A percentile compares a stretch with the other conserved stretches of the same genome.
Evolutionary conservation across 2,113 vertebrate species (phyloP).

Genomic region (Barbus barbus): DNA sequence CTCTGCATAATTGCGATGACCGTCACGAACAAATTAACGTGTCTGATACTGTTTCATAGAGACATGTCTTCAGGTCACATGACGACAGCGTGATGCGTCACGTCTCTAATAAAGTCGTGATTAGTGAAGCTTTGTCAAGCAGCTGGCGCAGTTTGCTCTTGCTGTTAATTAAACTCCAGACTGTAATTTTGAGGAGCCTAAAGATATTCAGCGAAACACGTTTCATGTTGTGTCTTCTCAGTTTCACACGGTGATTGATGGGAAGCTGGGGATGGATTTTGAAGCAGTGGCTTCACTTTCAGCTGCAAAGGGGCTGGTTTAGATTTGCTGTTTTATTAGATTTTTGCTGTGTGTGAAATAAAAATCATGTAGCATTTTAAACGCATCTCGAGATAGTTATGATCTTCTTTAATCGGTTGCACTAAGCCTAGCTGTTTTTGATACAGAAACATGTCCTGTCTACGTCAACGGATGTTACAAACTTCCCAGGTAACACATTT

Average conservation of each 20-base stretch:
- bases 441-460: too few species aligned
- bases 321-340: neutral
- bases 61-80: neutral
- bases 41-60: too few species aligned
- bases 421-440: too few species aligned
- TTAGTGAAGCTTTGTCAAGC: constrained; percentile 17
- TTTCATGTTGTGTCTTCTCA: neutral
- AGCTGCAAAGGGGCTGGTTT: neutral
- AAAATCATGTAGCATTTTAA: too few species aligned
- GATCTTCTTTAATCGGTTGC: too few species aligned
- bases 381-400: too few species aligned
- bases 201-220: constrained; percentile 1
- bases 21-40: too few species aligned
- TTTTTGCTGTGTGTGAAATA: too few species aligned
- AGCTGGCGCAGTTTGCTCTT: neutral
- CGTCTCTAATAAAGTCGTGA: neutral
- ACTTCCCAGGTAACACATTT: too few species aligned
- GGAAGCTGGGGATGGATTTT: too few species aligned
- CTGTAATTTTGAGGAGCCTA: neutral
- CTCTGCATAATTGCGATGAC: neutral
- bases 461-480: too few species aligned
- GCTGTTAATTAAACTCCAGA: constrained; percentile 31
- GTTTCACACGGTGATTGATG: neutral
- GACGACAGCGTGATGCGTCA: neutral
- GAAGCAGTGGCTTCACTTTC: neutral